Base-by-base conservation (phyloP, 1,140 invertebrate species). In the Galendromus occidentalis region DNA sequence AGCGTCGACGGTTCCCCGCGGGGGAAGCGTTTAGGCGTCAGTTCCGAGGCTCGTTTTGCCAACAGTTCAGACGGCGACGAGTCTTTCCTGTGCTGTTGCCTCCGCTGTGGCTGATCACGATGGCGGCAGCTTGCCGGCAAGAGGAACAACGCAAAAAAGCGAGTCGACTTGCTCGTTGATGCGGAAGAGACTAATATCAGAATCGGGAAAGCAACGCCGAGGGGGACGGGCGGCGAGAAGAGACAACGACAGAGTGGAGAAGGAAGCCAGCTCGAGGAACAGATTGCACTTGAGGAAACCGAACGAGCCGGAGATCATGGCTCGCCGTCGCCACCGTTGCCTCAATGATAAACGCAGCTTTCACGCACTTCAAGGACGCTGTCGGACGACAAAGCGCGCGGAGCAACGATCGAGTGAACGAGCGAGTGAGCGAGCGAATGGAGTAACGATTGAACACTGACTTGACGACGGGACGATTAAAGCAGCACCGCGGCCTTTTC, bases 111-210 rank as follows among this genome's bases (percentile, higher is more conserved):
- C 33, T 39, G 22, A 59, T 59, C 22, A 25, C 33, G 51, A 25
- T 25, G 51, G 51, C 33, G 51, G 51, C 51, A 59, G 51, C 51
- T 59, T 59, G 51, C 33, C 33, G 33, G 51, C 51, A 29, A 33
- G 14, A 59, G 25, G 51, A 59, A 7, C 45, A 28, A 59, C 51
- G 22, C 25, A 17, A 33, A 25, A 47, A 33, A 59, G 51, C 51
- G 25, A 59, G 33, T 39, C 33, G 33, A 39, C 33, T 39, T 39
- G 33, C 33, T 39, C 33, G 33, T 33, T 59, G 51, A 59, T 17
- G 51, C 51, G 51, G 22, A 59, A 59, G 51, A 59, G 51, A 33
- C 51, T 59, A 59, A 59, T 59, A 59, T 59, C 51, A 59, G 25
- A 17, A 59, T 1, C 33, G 22, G 33, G 51, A 22, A 59, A 33